Percentiles rank a stretch among this genome's conserved stretches.
phyloP scores from a whole-genome alignment of 2,113 vertebrate species.

The Lepus americanus region DNA sequence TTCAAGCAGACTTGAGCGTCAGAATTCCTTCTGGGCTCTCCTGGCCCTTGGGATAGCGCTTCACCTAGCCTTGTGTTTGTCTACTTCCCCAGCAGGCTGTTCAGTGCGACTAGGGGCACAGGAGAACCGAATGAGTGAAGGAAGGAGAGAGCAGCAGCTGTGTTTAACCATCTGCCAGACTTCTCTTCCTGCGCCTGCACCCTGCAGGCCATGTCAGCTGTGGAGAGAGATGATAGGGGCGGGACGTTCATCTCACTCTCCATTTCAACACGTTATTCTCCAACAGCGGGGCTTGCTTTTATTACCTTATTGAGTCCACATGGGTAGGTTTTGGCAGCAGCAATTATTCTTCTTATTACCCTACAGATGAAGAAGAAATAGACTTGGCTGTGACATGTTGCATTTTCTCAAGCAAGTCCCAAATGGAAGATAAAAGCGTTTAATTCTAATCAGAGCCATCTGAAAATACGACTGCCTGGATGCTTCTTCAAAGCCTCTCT shows the following conservation, averaged over 20 bases:
- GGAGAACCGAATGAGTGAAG: not conserved
- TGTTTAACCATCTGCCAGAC: conserved; percentile 59
- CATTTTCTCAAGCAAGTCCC: conserved; percentile 71
- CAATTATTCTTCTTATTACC: conserved; percentile 66
- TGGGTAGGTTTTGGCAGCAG: conserved; percentile 62
- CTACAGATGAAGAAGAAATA: conserved; percentile 74
- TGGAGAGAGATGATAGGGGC: not conserved
- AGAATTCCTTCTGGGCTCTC: not conserved
- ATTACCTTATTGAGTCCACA: conserved; percentile 57
- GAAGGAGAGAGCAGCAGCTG: not conserved
- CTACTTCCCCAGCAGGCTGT: not conserved
- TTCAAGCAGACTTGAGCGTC: not conserved
- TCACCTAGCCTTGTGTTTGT: not conserved
- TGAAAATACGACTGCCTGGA: conserved; percentile 10
- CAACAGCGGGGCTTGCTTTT: conserved; percentile 67
- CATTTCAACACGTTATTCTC: conserved; percentile 25
- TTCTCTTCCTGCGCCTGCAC: not conserved
- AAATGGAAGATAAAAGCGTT: conserved; percentile 72
- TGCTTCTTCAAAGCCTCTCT: conserved; percentile 52
- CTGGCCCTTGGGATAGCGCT: not conserved
- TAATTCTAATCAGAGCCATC: conserved; percentile 67
- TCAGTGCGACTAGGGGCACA: not conserved
- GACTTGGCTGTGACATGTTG: conserved; percentile 69
- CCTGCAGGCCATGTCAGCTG: not conserved
- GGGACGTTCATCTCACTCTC: conserved; percentile 26